phyloP scores from a whole-genome alignment of 2,888 invertebrate species.

The Mimumesa dahlbomi region DNA sequence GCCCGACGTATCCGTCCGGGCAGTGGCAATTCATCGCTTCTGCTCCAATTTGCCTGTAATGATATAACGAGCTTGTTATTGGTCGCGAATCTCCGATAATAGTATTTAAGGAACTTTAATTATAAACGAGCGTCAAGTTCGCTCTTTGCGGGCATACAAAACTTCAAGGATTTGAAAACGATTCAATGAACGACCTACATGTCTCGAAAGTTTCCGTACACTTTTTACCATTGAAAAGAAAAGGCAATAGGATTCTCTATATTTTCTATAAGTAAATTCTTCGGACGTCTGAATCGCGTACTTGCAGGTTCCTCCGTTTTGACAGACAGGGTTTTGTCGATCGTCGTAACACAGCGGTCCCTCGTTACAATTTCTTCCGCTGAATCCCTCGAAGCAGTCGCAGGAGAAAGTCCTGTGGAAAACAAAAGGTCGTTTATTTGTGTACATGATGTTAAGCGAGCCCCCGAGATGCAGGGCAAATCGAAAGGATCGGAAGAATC shows the following conservation, averaged over 20 bases:
- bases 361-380: constrained; percentile 89
- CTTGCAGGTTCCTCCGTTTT: constrained; percentile 93
- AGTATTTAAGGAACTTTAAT: not conserved
- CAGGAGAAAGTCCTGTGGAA: constrained; percentile 87
- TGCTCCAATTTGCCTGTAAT: constrained; percentile 88
- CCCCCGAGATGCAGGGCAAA: no score
- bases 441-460: not conserved
- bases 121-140: not conserved
- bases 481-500: not conserved
- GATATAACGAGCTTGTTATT: constrained; percentile 39
- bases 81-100: not conserved
- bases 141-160: not conserved
- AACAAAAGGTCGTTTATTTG: not conserved
- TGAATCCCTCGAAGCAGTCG: constrained; percentile 90
- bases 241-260: no score
- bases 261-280: no score
- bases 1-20: constrained; percentile 85
- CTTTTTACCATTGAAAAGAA: no score
- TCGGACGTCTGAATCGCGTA: constrained; percentile 78
- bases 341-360: constrained; percentile 89
- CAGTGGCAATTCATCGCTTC: constrained; percentile 88
- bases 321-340: constrained; percentile 84
- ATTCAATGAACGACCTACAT: constrained; percentile 13
- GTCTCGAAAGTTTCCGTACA: not conserved
- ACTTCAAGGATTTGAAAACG: not conserved